A percentile compares a stretch with the other conserved stretches of the same genome.
Conservation (phyloP, 2,113 vertebrate species). For the Lamprotornis superbus region DNA sequence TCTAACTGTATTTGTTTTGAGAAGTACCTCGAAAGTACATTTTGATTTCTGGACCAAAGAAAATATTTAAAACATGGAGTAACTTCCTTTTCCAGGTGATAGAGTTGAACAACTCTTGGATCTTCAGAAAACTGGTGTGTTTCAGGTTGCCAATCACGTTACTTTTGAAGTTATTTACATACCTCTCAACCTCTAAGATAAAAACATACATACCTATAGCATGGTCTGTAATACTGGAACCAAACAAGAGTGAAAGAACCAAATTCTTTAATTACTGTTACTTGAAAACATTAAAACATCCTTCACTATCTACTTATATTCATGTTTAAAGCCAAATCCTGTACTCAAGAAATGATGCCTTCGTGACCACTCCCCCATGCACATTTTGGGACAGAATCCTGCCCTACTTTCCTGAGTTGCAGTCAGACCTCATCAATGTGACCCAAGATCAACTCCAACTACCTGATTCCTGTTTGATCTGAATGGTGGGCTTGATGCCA, state of each 20-base stretch:
- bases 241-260: background rate
- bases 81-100: background rate
- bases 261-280: background rate
- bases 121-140: background rate
- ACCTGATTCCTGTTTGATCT: slow-evolving; percentile 99
- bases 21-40: background rate
- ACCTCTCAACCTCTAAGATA: background rate
- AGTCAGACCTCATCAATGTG: background rate
- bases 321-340: background rate
- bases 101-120: background rate
- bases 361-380: background rate
- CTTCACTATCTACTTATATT: background rate
- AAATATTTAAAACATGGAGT: background rate
- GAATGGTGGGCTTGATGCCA: slow-evolving; percentile 92
- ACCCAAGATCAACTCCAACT: slow-evolving; percentile 27
- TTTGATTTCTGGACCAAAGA: background rate
- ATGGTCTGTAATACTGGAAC: background rate
- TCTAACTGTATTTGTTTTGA: background rate
- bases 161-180: background rate
- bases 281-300: background rate
- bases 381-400: background rate
- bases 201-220: background rate
- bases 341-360: background rate
- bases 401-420: background rate
- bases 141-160: background rate